These are phyloP conservation scores for Dione vanillae DNA, from an alignment of 2,888 invertebrate species.

Conservation along the genomic window DNA sequence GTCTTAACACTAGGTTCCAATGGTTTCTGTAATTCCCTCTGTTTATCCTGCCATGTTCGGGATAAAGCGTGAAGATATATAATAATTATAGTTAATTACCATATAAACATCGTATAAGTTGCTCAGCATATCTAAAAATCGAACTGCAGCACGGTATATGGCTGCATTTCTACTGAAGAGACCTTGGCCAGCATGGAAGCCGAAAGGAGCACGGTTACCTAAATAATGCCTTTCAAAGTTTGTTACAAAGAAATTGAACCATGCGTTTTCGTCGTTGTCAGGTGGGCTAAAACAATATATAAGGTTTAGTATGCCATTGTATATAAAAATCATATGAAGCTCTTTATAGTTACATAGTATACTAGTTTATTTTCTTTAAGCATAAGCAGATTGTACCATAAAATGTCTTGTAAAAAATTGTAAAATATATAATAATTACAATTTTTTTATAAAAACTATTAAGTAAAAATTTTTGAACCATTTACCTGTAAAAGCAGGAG, in stretches of 20 bases:
- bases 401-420: no score
- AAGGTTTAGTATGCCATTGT: background rate
- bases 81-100: slow-evolving; percentile 63
- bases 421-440: no score
- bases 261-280: slow-evolving; percentile 67
- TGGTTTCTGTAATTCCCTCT: no score
- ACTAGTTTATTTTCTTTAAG: no score
- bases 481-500: slow-evolving; percentile 78
- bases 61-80: no score
- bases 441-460: no score
- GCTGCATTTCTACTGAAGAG: slow-evolving; percentile 73
- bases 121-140: slow-evolving; percentile 83
- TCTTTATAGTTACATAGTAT: no score
- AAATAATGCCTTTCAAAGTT: slow-evolving; percentile 87
- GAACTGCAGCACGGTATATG: slow-evolving; percentile 75
- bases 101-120: slow-evolving; percentile 83
- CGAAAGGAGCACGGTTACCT: slow-evolving; percentile 87
- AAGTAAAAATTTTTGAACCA: slow-evolving; percentile 33
- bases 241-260: slow-evolving; percentile 83
- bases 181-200: slow-evolving; percentile 87
- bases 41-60: no score
- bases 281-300: slow-evolving; percentile 53
- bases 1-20: no score
- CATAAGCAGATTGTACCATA: no score
- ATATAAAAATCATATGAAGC: background rate